A percentile compares a stretch with the other conserved stretches of the same genome.
Conservation (phyloP, 2,888 invertebrate genomes). For the Malacosoma neustria region DNA sequence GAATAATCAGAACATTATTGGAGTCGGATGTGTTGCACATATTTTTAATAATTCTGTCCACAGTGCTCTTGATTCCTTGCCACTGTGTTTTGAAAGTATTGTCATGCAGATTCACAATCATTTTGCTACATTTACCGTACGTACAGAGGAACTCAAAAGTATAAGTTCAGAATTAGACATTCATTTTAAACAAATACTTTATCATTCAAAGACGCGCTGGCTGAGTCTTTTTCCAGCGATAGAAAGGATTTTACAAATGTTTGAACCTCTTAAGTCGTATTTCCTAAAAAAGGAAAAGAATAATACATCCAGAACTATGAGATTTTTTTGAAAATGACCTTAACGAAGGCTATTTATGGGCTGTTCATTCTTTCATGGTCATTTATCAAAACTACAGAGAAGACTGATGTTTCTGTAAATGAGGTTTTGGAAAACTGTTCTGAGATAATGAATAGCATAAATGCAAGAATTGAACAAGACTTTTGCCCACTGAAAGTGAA, state of each 20-base stretch:
- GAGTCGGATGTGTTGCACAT: too few species aligned
- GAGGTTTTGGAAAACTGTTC: constrained; percentile 7
- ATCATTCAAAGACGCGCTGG: constrained; percentile 7
- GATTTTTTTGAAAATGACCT: constrained; percentile 6
- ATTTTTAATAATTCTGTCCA: too few species aligned
- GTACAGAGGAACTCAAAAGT: constrained; percentile 7
- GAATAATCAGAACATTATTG: too few species aligned
- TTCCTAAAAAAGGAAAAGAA: constrained; percentile 4
- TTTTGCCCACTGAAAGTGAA: constrained; percentile 7
- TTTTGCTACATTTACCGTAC: constrained; percentile 5
- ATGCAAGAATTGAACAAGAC: constrained; percentile 6
- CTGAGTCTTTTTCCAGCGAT: constrained; percentile 4
- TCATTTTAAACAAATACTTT: constrained; percentile 5
- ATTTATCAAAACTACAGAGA: too few species aligned
- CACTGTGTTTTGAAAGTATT: constrained; percentile 5
- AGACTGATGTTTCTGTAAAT: constrained; percentile 7
- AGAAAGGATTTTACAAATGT: constrained; percentile 5
- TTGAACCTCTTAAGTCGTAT: constrained; percentile 5
- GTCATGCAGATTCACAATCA: constrained; percentile 4
- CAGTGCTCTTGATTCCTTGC: too few species aligned
- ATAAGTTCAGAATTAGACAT: constrained; percentile 5
- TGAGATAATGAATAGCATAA: constrained; percentile 6
- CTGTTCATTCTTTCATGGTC: too few species aligned
- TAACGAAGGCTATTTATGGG: too few species aligned
- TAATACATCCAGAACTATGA: constrained; percentile 6